These are phyloP conservation scores for Lethrus apterus DNA, from an alignment of 1,140 invertebrate genomes.

Conservation along the genomic window DNA sequence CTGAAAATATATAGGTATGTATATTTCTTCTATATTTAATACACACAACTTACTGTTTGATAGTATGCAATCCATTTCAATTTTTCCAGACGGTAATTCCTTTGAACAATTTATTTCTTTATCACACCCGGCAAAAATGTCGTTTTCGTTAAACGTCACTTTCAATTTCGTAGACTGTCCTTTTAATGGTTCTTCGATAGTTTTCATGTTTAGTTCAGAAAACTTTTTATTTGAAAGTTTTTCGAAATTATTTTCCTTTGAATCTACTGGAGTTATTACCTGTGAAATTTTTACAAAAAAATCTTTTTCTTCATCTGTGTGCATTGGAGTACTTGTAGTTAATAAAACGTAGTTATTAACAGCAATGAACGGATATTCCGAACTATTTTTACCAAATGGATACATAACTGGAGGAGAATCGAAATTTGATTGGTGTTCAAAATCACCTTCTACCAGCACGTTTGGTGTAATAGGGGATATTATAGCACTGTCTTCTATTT, in stretches of 20 bases:
- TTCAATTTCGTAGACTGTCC: not conserved
- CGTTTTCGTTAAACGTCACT: slow-evolving; percentile 8
- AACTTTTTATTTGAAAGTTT: not conserved
- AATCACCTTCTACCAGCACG: not conserved
- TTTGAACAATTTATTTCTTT: no score
- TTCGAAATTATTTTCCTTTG: not conserved
- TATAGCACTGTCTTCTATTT: not conserved
- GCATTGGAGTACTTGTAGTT: slow-evolving; percentile 11
- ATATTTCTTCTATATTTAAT: no score
- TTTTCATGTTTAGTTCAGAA: not conserved
- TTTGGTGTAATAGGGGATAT: not conserved
- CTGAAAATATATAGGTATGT: no score
- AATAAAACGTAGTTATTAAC: not conserved
- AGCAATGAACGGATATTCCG: not conserved
- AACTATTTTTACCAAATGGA: not conserved
- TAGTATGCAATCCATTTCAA: no score
- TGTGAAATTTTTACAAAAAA: slow-evolving; percentile 2
- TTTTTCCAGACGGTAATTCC: no score
- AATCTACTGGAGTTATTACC: slow-evolving; percentile 6
- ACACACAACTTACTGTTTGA: no score
- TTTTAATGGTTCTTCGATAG: not conserved
- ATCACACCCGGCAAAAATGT: not conserved
- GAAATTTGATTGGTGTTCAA: not conserved
- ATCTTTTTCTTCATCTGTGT: not conserved
- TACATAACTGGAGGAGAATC: slow-evolving; percentile 9